phyloP scores from a whole-genome alignment of 1,140 invertebrate species.

The Triops cancriformis region DNA sequence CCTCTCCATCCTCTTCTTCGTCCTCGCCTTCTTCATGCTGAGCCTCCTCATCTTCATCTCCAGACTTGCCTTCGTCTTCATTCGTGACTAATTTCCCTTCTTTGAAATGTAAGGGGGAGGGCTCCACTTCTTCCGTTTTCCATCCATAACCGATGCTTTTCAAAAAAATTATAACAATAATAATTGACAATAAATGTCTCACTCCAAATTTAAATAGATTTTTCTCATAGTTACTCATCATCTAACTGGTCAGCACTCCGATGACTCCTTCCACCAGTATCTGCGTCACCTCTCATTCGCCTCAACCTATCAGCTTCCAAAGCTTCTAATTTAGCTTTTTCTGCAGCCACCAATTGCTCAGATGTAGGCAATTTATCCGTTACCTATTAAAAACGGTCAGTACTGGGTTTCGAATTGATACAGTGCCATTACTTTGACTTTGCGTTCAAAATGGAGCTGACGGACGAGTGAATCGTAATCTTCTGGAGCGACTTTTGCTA shows the following conservation, averaged over 20 bases:
- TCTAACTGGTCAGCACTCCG: constrained; percentile 71
- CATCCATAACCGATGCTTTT: constrained; percentile 30
- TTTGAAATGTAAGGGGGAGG: constrained; percentile 25
- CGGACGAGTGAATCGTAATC: constrained; percentile 75
- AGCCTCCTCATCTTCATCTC: constrained; percentile 28
- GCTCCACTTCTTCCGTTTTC: constrained; percentile 31
- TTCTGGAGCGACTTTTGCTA: constrained; percentile 24
- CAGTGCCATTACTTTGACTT: constrained; percentile 50
- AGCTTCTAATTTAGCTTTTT: constrained; percentile 65
- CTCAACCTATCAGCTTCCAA: constrained; percentile 63
- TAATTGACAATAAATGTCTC: constrained; percentile 11
- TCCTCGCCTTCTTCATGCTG: background rate
- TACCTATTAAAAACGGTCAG: constrained; percentile 40
- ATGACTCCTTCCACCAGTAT: constrained; percentile 36
- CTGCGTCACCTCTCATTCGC: constrained; percentile 59
- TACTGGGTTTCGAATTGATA: background rate
- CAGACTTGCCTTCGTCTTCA: constrained; percentile 37
- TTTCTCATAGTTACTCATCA: constrained; percentile 51
- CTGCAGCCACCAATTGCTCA: constrained; percentile 70
- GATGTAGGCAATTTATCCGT: constrained; percentile 70
- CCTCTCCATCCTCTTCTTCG: constrained; percentile 25
- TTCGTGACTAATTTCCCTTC: constrained; percentile 27
- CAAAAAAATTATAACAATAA: constrained; percentile 29
- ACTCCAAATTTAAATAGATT: constrained; percentile 23
- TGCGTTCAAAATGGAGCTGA: constrained; percentile 70